Percentiles rank a stretch among this genome's conserved stretches.
Evolutionary conservation across 2,888 invertebrate species (phyloP).

Genomic region (Melanostoma scalare): DNA sequence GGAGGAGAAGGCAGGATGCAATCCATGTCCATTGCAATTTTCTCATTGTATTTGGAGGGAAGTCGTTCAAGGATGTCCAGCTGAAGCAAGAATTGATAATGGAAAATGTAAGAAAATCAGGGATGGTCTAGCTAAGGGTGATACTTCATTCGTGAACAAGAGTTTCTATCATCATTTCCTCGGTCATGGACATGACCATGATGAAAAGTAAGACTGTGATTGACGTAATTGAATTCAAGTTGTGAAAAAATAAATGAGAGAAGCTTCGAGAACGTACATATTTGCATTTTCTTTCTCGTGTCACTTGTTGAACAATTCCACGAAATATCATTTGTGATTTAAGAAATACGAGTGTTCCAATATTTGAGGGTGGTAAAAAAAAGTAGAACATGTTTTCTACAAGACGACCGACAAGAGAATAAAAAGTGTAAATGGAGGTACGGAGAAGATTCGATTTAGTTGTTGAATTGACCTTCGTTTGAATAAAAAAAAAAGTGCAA

Average conservation of each 20-base stretch:
- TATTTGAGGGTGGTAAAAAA: too few species aligned
- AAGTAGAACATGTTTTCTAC: too few species aligned
- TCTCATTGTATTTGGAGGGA: constrained; percentile 75
- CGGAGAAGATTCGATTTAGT: too few species aligned
- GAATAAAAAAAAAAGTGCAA: too few species aligned
- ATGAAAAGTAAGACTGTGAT: constrained; percentile 43
- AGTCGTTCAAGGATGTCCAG: constrained; percentile 74
- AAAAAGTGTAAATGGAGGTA: too few species aligned
- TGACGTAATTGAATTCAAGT: neutral
- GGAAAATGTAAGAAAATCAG: constrained; percentile 74
- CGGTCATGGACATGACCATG: constrained; percentile 18
- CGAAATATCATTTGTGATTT: too few species aligned
- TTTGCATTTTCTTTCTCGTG: too few species aligned
- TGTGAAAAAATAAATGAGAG: neutral
- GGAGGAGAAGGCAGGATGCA: constrained; percentile 63
- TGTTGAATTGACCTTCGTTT: too few species aligned
- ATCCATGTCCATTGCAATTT: constrained; percentile 72
- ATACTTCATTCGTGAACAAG: constrained; percentile 67
- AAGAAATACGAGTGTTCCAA: too few species aligned
- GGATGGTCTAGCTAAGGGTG: constrained; percentile 72
- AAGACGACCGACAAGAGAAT: too few species aligned
- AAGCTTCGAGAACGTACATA: too few species aligned
- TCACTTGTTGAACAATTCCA: too few species aligned
- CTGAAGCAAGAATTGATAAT: constrained; percentile 73
- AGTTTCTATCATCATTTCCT: constrained; percentile 71